Evolutionary conservation across 1,140 invertebrate species (phyloP), one percentile per base, ranked within the genome.

Genomic region (Calephelis nemesis): DNA sequence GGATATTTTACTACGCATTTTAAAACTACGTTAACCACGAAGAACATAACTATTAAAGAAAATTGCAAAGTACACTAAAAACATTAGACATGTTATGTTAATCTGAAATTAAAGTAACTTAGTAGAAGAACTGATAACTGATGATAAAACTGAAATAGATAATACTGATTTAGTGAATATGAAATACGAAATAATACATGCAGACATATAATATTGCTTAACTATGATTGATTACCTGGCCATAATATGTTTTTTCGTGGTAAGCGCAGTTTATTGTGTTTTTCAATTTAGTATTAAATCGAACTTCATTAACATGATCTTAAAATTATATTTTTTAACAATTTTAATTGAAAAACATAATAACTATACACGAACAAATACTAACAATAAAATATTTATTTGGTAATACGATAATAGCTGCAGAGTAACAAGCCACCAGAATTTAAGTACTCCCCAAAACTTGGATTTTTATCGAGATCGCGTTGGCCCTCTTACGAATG

Each of bases 361-460:
- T 63, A 52, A 54, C 65, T 54, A 19, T 54, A 54, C 52, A 15
- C 30, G 19, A 77, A 54, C 64, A 75, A 69, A 65, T 84, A 91
- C 81, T 86, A 89, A 88, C 86, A 78, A 82, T 63, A 76, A 70
- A 75, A 78, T 81, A 79, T 85, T 87, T 88, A 85, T 85, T 85
- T 83, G 79, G 81, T 74, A 78, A 81, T 82, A 87, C 75, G 67
- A 81, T 72, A 78, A 84, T 84, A 83, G 83, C 73, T 67, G 82
- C 78, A 81, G 85, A 83, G 78, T 81, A 82, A 81, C 79, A 87
- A 84, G 81, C 78, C 73, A 81, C 68, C 75, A 85, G 76, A 82
- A 69, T 72, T 69, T 77, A 65, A 73, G 70, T 87, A 76, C 71
- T 85, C 81, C 70, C 77, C 86, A 83, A 88, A 88, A 82, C 89